Conservation (phyloP, 2,113 vertebrate species). For the Epinephelus cyanopodus region DNA sequence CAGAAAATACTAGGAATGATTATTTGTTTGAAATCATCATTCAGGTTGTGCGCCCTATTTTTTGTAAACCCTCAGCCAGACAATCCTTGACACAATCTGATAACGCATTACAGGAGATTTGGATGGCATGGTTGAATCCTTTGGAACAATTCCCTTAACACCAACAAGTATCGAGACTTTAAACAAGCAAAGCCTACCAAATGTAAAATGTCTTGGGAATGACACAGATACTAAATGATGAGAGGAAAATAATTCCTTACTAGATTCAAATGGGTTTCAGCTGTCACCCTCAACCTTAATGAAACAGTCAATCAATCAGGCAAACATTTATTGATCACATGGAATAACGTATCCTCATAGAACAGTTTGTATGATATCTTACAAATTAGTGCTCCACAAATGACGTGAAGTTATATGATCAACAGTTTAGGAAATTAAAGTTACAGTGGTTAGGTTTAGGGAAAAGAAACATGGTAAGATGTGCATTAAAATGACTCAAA, state of each 20-base stretch:
- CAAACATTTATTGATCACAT: too few species aligned
- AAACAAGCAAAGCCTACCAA: neutral
- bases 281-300: neutral
- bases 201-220: neutral
- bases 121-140: neutral
- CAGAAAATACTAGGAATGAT: neutral
- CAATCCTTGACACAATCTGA: neutral
- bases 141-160: constrained; percentile 6
- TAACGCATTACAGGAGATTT: constrained; percentile 6
- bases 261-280: neutral
- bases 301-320: too few species aligned
- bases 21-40: constrained; percentile 17
- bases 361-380: too few species aligned
- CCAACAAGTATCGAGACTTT: neutral
- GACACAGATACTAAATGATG: neutral
- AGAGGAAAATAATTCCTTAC: neutral
- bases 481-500: too few species aligned
- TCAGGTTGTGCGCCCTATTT: neutral
- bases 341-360: too few species aligned
- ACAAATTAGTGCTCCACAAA: too few species aligned
- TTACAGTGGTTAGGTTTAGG: too few species aligned
- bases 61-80: neutral
- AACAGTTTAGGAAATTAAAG: too few species aligned
- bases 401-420: too few species aligned
- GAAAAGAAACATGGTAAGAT: too few species aligned